Conservation (phyloP, 30 jellyfish, hydroid and myxozoan genomes). For the Catostylus mosaicus region DNA sequence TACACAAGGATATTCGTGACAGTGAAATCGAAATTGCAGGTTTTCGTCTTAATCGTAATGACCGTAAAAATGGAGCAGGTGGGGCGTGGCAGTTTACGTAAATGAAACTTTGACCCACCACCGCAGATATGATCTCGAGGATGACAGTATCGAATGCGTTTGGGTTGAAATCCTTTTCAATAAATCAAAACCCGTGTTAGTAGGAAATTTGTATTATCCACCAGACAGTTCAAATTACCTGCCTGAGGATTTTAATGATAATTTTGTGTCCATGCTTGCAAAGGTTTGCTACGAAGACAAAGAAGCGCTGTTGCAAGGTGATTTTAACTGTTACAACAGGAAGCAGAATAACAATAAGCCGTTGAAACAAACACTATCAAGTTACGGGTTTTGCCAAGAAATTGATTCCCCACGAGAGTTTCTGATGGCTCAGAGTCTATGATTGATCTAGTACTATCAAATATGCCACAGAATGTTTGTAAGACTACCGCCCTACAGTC, state of each 20-base stretch:
- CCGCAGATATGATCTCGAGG: constrained; percentile 58
- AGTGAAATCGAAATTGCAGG: constrained; percentile 31
- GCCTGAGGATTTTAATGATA: constrained; percentile 52
- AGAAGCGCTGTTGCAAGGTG: constrained; percentile 50
- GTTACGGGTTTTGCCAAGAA: constrained; percentile 57
- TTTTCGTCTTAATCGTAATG: constrained; percentile 1
- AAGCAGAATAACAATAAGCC: constrained; percentile 46
- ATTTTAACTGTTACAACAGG: constrained; percentile 47
- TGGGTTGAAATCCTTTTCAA: constrained; percentile 51
- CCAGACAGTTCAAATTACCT: constrained; percentile 59
- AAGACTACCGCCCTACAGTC: constrained; percentile 18
- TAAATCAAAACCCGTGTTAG: constrained; percentile 50
- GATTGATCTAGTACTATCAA: constrained; percentile 48
- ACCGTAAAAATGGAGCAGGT: constrained; percentile 13
- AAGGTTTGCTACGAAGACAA: constrained; percentile 48
- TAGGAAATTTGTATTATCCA: constrained; percentile 48
- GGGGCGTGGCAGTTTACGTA: constrained; percentile 51
- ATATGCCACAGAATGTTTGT: constrained; percentile 40
- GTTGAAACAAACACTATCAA: constrained; percentile 40
- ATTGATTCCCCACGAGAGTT: too few relatives aligned
- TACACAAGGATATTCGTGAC: constrained; percentile 14
- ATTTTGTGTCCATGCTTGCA: constrained; percentile 45
- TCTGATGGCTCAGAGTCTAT: too few relatives aligned
- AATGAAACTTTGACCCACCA: constrained; percentile 26
- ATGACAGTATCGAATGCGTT: constrained; percentile 29